These are phyloP conservation scores for Trachelus stipa DNA, from an alignment of 2,888 invertebrate genomes.

Conservation along the genomic window DNA sequence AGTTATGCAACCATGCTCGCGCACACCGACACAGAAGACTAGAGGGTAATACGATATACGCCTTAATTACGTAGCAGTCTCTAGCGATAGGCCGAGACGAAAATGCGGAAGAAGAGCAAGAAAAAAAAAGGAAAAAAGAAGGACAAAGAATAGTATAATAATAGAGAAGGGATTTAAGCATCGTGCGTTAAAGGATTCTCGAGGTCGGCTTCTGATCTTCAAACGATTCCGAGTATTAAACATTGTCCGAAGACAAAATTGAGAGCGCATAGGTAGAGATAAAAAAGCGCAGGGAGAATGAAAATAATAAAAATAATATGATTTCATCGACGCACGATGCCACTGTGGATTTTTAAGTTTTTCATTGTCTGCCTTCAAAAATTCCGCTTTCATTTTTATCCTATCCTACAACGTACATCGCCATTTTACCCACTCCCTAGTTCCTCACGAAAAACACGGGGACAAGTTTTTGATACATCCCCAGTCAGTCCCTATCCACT, in stretches of 20 bases:
- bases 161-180: not conserved
- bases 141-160: not conserved
- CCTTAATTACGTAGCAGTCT: not conserved
- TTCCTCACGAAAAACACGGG: not conserved
- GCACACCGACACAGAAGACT: not conserved
- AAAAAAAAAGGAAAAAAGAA: not conserved
- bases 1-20: not conserved
- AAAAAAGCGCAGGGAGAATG: not conserved
- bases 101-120: not conserved
- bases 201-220: not conserved
- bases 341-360: conserved; percentile 27
- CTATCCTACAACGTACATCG: not conserved
- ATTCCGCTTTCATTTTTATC: conserved; percentile 21
- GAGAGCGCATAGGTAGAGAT: not conserved
- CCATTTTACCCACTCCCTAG: not conserved
- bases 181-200: not conserved
- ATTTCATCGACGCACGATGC: not conserved
- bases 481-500: not conserved
- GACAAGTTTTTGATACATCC: not conserved
- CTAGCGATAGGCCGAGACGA: not conserved
- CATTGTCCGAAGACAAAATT: not conserved
- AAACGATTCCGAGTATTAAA: not conserved
- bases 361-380: conserved; percentile 35
- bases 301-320: not conserved
- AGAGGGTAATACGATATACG: not conserved